Percentiles rank a stretch among this genome's conserved stretches.
These are phyloP conservation scores for Mallateleia sp. DNA, from an alignment of 2,888 invertebrate species.

Conservation along the genomic window DNA sequence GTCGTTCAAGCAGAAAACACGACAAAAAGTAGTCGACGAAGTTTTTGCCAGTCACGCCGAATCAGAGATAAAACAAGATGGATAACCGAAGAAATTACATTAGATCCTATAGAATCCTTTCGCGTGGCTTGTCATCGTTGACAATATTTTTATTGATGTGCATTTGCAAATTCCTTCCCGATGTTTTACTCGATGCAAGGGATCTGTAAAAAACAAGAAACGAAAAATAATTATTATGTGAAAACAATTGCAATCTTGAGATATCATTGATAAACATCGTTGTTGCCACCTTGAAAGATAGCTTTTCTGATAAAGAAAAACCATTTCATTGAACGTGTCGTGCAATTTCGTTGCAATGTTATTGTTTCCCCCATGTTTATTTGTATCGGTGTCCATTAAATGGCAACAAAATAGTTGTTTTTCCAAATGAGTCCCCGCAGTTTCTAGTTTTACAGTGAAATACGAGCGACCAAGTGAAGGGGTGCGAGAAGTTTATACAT, in stretches of 20 bases:
- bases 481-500: conserved; percentile 86
- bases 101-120: conserved; percentile 72
- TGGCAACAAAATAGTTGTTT: conserved; percentile 51
- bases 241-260: not conserved
- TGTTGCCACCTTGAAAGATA: too few species aligned
- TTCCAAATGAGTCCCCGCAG: conserved; percentile 52
- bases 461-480: conserved; percentile 66
- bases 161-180: not conserved
- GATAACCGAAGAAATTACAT: conserved; percentile 82
- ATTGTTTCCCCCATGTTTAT: not conserved
- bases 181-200: not conserved
- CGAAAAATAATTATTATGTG: not conserved
- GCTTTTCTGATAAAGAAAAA: too few species aligned
- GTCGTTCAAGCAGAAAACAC: conserved; percentile 64
- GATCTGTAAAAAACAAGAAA: not conserved
- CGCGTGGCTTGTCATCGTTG: conserved; percentile 34
- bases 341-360: too few species aligned
- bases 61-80: conserved; percentile 81
- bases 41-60: conserved; percentile 62
- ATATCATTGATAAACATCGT: too few species aligned
- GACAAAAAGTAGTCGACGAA: conserved; percentile 66
- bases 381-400: conserved; percentile 20
- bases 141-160: conserved; percentile 45
- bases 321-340: too few species aligned
- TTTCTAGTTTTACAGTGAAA: conserved; percentile 60